Conservation (phyloP, 1,140 invertebrate genomes). For the Diachasmimorpha longicaudata region DNA sequence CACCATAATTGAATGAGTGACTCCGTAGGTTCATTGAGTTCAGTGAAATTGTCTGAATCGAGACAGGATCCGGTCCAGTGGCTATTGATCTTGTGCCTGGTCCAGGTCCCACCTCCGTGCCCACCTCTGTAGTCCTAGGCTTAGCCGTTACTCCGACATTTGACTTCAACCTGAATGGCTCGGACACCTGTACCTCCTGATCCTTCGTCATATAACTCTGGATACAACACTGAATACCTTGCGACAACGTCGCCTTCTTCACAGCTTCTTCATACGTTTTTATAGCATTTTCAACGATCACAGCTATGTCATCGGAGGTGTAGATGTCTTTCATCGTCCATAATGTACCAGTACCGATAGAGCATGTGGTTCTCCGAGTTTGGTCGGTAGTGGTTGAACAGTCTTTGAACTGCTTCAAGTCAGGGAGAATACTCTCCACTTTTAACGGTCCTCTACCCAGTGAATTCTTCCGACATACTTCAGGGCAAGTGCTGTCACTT, state of each 20-base stretch:
- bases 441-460: slow-evolving; percentile 28
- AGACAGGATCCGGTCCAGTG: slow-evolving; percentile 46
- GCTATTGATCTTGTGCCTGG: slow-evolving; percentile 46
- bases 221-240: slow-evolving; percentile 30
- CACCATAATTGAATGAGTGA: slow-evolving; percentile 54
- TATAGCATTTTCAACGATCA: slow-evolving; percentile 43
- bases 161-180: slow-evolving; percentile 45
- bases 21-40: slow-evolving; percentile 52
- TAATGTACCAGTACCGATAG: slow-evolving; percentile 35
- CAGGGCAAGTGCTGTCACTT: slow-evolving; percentile 8
- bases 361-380: not conserved
- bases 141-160: slow-evolving; percentile 58
- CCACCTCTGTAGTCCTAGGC: slow-evolving; percentile 50
- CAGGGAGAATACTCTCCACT: slow-evolving; percentile 33
- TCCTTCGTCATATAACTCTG: slow-evolving; percentile 35
- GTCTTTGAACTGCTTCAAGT: slow-evolving; percentile 25
- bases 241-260: slow-evolving; percentile 34
- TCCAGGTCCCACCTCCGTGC: slow-evolving; percentile 39
- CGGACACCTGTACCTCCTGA: slow-evolving; percentile 50
- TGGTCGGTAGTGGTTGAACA: slow-evolving; percentile 27
- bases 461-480: slow-evolving; percentile 20
- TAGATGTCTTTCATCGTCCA: slow-evolving; percentile 44
- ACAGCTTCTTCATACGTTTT: slow-evolving; percentile 39
- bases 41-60: slow-evolving; percentile 40
- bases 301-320: slow-evolving; percentile 38